Evolutionary conservation across 2,113 vertebrate species (phyloP).

Genomic region (Chrysemys picta): DNA sequence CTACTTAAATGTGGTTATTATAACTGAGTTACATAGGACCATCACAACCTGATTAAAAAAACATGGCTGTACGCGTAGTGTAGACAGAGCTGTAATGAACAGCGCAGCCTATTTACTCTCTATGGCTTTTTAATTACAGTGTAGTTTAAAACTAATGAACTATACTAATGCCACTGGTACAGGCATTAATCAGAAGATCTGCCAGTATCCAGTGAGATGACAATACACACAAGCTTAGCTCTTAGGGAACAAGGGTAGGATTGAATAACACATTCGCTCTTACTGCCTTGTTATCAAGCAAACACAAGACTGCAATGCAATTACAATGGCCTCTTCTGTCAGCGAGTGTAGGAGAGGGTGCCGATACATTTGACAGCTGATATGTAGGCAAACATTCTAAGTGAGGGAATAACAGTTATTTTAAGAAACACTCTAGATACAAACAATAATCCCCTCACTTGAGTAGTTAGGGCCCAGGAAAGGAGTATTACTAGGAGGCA

Average conservation of each 20-base stretch:
- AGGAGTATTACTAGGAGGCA: neutral
- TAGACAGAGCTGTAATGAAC: neutral
- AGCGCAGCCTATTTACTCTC: neutral
- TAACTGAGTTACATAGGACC: neutral
- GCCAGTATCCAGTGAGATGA: neutral
- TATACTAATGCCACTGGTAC: neutral
- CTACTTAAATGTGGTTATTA: rapidly evolving
- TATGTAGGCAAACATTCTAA: neutral
- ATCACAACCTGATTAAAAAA: rapidly evolving
- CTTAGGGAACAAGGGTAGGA: neutral
- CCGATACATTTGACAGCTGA: neutral
- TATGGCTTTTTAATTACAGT: neutral
- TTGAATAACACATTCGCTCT: neutral
- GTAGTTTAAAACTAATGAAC: neutral
- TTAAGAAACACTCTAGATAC: rapidly evolving
- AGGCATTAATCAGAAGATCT: neutral
- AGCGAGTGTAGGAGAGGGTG: neutral
- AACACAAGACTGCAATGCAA: neutral
- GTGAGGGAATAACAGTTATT: neutral
- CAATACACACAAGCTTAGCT: neutral
- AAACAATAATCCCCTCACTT: neutral
- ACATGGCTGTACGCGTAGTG: neutral
- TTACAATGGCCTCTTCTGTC: neutral
- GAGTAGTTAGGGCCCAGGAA: neutral
- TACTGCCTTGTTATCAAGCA: neutral